Evolutionary conservation across 2,888 invertebrate species (phyloP).

Genomic region (Phengaris alcon): DNA sequence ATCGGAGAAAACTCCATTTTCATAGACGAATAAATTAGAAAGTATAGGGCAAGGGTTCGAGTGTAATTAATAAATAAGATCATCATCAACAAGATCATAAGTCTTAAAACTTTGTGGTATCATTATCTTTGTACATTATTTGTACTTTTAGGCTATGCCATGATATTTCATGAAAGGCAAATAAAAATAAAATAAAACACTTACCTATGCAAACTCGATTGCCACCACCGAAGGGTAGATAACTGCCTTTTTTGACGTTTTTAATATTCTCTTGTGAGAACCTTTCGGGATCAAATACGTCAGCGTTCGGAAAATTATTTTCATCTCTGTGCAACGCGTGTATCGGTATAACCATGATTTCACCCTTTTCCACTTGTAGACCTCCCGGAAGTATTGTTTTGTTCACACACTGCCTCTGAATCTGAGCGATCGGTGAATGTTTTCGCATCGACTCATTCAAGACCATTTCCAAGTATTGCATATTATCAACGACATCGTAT

Average conservation of each 20-base stretch:
- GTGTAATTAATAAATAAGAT: too few species aligned
- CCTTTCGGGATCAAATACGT: constrained; percentile 47
- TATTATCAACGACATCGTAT: constrained; percentile 51
- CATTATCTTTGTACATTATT: too few species aligned
- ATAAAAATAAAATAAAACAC: constrained; percentile 33
- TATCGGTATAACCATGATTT: constrained; percentile 40
- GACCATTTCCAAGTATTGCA: constrained; percentile 57
- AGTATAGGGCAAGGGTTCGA: too few species aligned
- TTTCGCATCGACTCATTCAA: constrained; percentile 64
- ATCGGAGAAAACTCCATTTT: too few species aligned
- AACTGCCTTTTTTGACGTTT: constrained; percentile 54
- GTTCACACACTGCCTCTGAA: constrained; percentile 52
- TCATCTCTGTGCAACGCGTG: constrained; percentile 50
- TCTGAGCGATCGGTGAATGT: constrained; percentile 59
- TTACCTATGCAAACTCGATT: constrained; percentile 73
- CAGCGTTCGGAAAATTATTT: constrained; percentile 50
- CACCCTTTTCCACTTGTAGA: constrained; percentile 45
- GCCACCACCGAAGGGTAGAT: constrained; percentile 73
- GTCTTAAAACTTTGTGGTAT: too few species aligned
- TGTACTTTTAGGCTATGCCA: too few species aligned
- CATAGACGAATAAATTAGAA: too few species aligned
- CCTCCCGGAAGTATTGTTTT: constrained; percentile 52
- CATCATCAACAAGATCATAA: too few species aligned
- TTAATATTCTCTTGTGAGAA: constrained; percentile 42
- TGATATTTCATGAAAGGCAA: too few species aligned